Evolutionary conservation across 1,140 invertebrate genomes (phyloP).

Genomic region (Heliothis virescens): DNA sequence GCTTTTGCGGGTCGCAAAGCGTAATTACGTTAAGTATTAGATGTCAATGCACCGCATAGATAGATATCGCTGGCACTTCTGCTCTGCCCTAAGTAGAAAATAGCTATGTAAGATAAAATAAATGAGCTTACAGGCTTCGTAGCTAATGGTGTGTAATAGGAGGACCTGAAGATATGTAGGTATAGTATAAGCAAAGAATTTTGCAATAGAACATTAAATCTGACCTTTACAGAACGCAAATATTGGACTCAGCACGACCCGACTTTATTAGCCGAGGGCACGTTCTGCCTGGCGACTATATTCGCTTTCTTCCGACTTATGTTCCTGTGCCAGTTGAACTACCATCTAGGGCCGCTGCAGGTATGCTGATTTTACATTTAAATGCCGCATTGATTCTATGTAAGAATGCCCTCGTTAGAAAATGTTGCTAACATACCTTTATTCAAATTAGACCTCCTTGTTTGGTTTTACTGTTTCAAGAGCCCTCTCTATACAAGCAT

Average conservation of each 20-base stretch:
- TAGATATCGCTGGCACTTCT: constrained; percentile 14
- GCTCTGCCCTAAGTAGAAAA: constrained; percentile 15
- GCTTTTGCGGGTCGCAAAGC: background rate
- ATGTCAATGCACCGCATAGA: constrained; percentile 8
- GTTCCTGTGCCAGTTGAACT: constrained; percentile 87
- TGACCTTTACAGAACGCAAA: constrained; percentile 85
- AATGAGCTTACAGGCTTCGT: background rate
- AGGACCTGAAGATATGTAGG: background rate
- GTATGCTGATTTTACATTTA: constrained; percentile 58
- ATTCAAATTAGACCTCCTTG: constrained; percentile 46
- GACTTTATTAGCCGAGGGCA: constrained; percentile 90
- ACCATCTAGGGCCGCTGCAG: constrained; percentile 88
- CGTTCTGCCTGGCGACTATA: constrained; percentile 91
- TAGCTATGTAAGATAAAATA: constrained; percentile 8
- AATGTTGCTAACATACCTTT: constrained; percentile 40
- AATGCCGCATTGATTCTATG: constrained; percentile 41
- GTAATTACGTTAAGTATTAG: constrained; percentile 16
- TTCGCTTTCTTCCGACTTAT: constrained; percentile 89
- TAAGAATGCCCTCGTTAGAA: constrained; percentile 48
- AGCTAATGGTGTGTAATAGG: background rate
- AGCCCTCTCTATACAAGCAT: constrained; percentile 21
- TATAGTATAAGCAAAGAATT: background rate
- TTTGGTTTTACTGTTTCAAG: constrained; percentile 40
- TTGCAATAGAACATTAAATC: constrained; percentile 1
- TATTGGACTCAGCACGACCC: constrained; percentile 91